Conservation (phyloP, 2,113 vertebrate genomes). For the Eclectus roratus region DNA sequence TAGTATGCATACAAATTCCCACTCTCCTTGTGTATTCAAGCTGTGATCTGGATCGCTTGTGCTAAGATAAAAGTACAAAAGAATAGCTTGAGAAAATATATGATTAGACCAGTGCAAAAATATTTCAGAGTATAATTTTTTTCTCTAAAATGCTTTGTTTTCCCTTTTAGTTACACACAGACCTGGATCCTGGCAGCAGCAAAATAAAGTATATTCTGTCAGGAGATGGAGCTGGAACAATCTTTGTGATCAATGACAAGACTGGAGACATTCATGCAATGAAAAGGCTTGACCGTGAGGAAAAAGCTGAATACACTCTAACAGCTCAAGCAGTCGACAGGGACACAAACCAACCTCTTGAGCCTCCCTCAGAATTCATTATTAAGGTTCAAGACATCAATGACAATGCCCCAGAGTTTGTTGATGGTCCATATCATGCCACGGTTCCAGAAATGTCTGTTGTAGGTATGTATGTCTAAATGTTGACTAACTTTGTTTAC, state of each 20-base stretch:
- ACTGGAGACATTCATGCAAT: slow-evolving; percentile 98
- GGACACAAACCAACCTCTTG: slow-evolving; percentile 89
- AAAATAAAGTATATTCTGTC: slow-evolving; percentile 95
- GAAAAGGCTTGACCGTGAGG: slow-evolving; percentile 97
- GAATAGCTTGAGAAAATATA: neutral
- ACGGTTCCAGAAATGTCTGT: slow-evolving; percentile 94
- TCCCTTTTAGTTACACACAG: slow-evolving; percentile 90
- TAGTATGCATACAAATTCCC: neutral
- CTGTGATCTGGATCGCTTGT: neutral
- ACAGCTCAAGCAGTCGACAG: slow-evolving; percentile 93
- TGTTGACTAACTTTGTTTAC: neutral
- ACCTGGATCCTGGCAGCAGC: slow-evolving; percentile 89
- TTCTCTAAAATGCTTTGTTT: slow-evolving; percentile 24
- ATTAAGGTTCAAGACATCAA: slow-evolving; percentile 99
- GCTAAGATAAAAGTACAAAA: neutral
- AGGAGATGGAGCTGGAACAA: slow-evolving; percentile 96
- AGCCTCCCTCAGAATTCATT: slow-evolving; percentile 97
- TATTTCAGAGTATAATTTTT: neutral
- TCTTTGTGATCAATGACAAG: slow-evolving; percentile 96
- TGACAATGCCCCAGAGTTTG: slow-evolving; percentile 96
- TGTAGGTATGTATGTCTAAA: slow-evolving; percentile 83
- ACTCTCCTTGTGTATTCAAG: neutral
- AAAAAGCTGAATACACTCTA: slow-evolving; percentile 96
- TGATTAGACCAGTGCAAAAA: neutral
- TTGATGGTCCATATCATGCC: slow-evolving; percentile 90